These are phyloP conservation scores for Ceyx margarethae DNA, from an alignment of 2,113 vertebrate species.

Conservation along the genomic window DNA sequence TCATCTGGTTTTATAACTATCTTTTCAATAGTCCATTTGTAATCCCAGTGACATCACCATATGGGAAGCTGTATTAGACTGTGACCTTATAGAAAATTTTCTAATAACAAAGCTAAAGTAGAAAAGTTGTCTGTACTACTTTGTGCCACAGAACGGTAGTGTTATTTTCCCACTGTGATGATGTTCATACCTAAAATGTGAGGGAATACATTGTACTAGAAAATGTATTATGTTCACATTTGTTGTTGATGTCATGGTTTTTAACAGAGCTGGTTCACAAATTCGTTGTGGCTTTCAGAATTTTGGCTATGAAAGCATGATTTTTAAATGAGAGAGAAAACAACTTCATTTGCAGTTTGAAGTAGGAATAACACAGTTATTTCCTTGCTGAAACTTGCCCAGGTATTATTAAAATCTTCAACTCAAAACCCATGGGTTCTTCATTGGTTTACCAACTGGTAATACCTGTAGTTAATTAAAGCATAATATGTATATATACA, in stretches of 20 bases:
- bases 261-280: not conserved
- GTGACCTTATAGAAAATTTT: not conserved
- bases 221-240: not conserved
- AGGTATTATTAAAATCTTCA: not conserved
- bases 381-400: not conserved
- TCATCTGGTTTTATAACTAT: not conserved
- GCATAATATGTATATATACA: too few relatives aligned
- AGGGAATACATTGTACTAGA: not conserved
- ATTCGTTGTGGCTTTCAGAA: not conserved
- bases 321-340: not conserved
- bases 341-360: not conserved
- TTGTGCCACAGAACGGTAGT: not conserved
- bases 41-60: not conserved
- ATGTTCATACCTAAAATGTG: not conserved
- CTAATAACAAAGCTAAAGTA: not conserved
- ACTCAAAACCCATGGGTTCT: not conserved
- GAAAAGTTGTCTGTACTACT: not conserved
- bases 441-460: not conserved
- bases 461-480: not conserved
- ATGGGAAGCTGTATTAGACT: not conserved
- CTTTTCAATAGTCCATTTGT: not conserved
- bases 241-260: not conserved
- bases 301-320: not conserved
- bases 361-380: not conserved
- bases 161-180: not conserved